These are phyloP conservation scores for Cosmopolites sordidus DNA, from an alignment of 2,888 invertebrate species.

Conservation along the genomic window DNA sequence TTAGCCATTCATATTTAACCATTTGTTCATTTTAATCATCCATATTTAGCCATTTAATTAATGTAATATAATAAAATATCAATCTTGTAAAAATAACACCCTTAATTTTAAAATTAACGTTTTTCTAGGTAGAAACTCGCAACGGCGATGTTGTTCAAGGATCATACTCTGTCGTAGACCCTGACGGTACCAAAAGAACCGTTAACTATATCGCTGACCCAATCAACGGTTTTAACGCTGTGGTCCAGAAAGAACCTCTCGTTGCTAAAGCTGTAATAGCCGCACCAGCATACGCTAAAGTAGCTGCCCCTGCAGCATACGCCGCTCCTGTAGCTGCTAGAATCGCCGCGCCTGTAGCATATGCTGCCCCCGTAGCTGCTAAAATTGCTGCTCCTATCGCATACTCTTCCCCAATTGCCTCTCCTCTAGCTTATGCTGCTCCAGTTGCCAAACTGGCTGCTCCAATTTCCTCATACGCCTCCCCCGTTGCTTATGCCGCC, in stretches of 20 bases:
- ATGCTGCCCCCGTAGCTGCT: conserved; percentile 23
- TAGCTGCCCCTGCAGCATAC: conserved; percentile 38
- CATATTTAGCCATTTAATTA: too few species aligned
- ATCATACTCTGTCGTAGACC: conserved; percentile 54
- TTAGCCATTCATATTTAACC: too few species aligned
- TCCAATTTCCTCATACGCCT: conserved; percentile 6
- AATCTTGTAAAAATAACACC: too few species aligned
- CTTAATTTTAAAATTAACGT: too few species aligned
- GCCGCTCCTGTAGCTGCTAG: conserved; percentile 20
- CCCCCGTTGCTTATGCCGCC: conserved; percentile 29
- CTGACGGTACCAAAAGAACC: conserved; percentile 62
- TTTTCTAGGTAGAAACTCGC: conserved; percentile 54
- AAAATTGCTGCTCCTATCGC: conserved; percentile 21
- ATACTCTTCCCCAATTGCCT: conserved; percentile 29
- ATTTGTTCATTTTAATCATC: too few species aligned
- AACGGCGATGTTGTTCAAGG: conserved; percentile 60
- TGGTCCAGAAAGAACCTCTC: conserved; percentile 51
- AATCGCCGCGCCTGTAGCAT: conserved; percentile 16
- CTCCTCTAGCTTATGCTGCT: conserved; percentile 39
- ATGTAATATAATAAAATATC: too few species aligned
- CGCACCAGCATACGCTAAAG: conserved; percentile 28
- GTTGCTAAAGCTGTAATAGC: conserved; percentile 39
- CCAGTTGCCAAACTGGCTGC: conserved; percentile 34
- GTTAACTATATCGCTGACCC: conserved; percentile 58
- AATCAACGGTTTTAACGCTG: conserved; percentile 54